These are phyloP conservation scores for Eremophila alpestris DNA, from an alignment of 2,797 vertebrate genomes.

Conservation along the genomic window DNA sequence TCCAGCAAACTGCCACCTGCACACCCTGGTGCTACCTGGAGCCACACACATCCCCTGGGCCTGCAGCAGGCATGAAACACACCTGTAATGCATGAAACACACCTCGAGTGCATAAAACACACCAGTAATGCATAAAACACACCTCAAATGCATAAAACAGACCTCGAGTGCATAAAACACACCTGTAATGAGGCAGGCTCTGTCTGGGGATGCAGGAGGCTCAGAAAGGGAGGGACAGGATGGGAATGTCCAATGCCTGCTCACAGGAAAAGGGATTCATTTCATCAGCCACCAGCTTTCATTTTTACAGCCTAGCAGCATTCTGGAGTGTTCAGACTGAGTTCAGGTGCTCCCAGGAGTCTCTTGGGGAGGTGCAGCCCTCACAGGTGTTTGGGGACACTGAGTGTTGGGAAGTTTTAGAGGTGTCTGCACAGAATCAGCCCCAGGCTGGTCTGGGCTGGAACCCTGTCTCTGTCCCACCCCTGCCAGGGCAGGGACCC, in stretches of 20 bases:
- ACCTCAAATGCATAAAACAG: background rate
- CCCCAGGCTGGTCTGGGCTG: background rate
- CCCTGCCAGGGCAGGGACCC: background rate
- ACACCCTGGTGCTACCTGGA: background rate
- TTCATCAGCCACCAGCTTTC: background rate
- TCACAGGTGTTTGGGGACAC: rapidly evolving
- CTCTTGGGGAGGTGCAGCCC: background rate
- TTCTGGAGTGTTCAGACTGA: background rate
- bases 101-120: background rate
- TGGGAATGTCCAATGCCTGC: background rate
- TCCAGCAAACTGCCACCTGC: background rate
- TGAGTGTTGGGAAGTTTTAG: background rate
- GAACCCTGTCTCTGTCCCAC: background rate
- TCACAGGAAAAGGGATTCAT: background rate
- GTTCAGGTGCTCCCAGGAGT: background rate
- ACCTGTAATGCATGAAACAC: background rate
- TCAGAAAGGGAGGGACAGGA: background rate
- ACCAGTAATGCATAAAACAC: background rate
- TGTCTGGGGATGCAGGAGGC: background rate
- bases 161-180: background rate
- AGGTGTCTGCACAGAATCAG: background rate
- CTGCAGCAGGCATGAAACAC: background rate
- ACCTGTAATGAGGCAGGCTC: background rate
- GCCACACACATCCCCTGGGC: background rate
- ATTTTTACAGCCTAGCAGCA: background rate